Evolutionary conservation across 2,888 invertebrate species (phyloP), one percentile per base, ranked within the genome.

Genomic region (Nymphalis urticae): DNA sequence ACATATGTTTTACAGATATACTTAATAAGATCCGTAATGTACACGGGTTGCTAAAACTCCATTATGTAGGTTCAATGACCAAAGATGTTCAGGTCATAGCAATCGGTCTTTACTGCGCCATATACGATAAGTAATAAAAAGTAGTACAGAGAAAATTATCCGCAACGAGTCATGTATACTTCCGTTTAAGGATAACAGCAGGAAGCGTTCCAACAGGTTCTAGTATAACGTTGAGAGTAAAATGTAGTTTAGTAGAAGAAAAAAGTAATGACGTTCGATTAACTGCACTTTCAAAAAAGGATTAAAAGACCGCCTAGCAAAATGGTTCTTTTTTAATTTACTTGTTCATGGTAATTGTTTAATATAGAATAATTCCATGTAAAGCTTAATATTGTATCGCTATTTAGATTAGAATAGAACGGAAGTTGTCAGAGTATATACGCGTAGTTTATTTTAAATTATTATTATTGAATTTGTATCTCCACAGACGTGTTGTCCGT

Each of bases 171-270:
- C 80, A 81, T 79, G 80, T 81, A 82, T 77, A 79, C 77, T 75
- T 65, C 86, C 85, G 77, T 86, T 85, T 89, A 88, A 83, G 89
- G 88, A 84, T 42, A 78, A 82, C 77, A 85, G 81, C 84, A 90
- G 90, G 90, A 90, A 90, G 85, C 80, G 67, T 70, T 70, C 66
- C 70, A 77, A 84, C 87, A 82, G 82, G 85, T 86, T 81, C 76
- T 76, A 79, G 76, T 78, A 79, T 77, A 72, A 76, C 80, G 76
- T 75, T 74, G 70, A 75, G 21, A 75, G 76, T 79, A 82, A 79
- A 82, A 83, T 80, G 80, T 59, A 71, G 66, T 48, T 62, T 16
- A 48, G 24, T 56, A 62, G 27, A 73, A 77, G 75, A 84, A 90
- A 89, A 86, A 82, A 72, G 78, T 80, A 82, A 80, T 79, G 80